phyloP scores from a whole-genome alignment of 2,888 invertebrate genomes.

The Xylophagus ater region DNA sequence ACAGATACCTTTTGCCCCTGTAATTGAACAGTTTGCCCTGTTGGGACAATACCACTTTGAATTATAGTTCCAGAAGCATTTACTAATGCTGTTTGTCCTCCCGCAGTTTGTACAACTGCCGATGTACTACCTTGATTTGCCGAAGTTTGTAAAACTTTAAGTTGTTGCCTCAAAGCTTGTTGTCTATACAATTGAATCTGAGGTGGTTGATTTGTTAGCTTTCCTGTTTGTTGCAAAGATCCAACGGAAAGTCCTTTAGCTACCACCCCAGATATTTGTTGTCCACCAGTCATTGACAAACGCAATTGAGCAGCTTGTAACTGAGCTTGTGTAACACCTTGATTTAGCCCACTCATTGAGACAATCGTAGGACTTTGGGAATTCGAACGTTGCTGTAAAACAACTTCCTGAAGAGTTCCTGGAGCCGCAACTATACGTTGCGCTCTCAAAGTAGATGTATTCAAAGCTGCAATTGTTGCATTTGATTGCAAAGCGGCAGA shows the following conservation, averaged over 20 bases:
- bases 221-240: constrained; percentile 32
- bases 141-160: constrained; percentile 27
- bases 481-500: constrained; percentile 31
- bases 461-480: constrained; percentile 33
- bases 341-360: constrained; percentile 34
- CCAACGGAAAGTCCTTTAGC: constrained; percentile 35
- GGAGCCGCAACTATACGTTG: constrained; percentile 35
- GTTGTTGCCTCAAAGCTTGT: constrained; percentile 27
- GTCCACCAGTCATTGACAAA: constrained; percentile 30
- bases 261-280: constrained; percentile 29
- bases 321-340: constrained; percentile 30
- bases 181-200: constrained; percentile 38
- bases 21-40: constrained; percentile 31
- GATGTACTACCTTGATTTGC: constrained; percentile 22
- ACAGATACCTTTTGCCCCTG: constrained; percentile 39
- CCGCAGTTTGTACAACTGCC: constrained; percentile 31
- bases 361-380: constrained; percentile 37
- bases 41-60: constrained; percentile 33
- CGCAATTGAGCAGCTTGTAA: constrained; percentile 35
- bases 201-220: constrained; percentile 28
- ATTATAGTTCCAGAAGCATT: constrained; percentile 35
- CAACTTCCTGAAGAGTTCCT: constrained; percentile 34
- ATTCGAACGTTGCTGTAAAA: constrained; percentile 34
- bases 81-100: constrained; percentile 29
- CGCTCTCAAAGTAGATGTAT: constrained; percentile 32